Evolutionary conservation across 2,888 invertebrate species (phyloP), one percentile per base, ranked within the genome.

Genomic region (Cheilosia urbana): DNA sequence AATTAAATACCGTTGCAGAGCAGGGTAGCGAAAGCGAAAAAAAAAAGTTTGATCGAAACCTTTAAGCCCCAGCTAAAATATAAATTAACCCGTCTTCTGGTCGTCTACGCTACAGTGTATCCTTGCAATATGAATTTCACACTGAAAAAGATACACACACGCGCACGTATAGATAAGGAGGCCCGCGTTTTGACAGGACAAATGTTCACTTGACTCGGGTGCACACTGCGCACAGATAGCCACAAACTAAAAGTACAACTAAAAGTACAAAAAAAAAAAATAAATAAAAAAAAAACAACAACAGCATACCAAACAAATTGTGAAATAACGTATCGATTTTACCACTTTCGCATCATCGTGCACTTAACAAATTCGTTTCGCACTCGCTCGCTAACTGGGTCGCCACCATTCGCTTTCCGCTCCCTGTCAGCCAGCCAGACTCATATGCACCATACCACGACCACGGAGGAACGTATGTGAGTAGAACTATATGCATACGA

Each of bases 291-390:
- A 34, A 34, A 9, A 11, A 7, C 60, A 79, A 65, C 58, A 53
- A 69, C 45, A 69, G 51, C 57, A 42, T 17, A 57, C 65, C 60
- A 19, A 51, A 66, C 63, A 68, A 80, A 75, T 79, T 57, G 51
- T 47, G 75, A 69, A 80, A 84, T 80, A 84, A 75, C 58, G 71
- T 80, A 84, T 84, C 84, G 84, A 84, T 84, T 84, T 84, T 84
- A 80, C 84, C 84, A 84, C 84, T 84, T 84, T 84, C 84, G 84
- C 80, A 84, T 69, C 75, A 80, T 84, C 75, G 65, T 84, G 69
- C 84, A 84, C 84, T 84, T 84, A 84, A 71, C 84, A 80, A 84
- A 84, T 84, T 84, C 84, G 84, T 84, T 84, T 84, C 75, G 84
- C 84, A 84, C 84, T 84, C 73, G 63, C 65, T 45, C 51, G 34